Evolutionary conservation across 2,888 invertebrate genomes (phyloP).

Genomic region (Dascillus cervinus): DNA sequence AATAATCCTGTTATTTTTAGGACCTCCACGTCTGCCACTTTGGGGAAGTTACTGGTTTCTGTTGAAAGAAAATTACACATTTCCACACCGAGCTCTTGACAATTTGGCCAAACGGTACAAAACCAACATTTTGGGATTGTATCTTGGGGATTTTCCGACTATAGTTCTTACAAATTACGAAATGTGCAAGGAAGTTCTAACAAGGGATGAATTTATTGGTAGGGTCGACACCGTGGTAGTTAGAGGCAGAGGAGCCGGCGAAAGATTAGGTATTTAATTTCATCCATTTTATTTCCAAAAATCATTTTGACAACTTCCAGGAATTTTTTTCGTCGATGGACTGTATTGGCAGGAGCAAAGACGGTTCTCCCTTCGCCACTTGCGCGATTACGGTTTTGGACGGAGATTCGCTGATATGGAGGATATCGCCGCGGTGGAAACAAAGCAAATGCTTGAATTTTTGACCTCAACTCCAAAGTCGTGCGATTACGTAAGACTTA

Average conservation of each 20-base stretch:
- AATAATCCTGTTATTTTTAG: constrained; percentile 35
- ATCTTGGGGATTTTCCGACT: constrained; percentile 45
- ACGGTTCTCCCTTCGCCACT: constrained; percentile 55
- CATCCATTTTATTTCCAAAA: too few species aligned
- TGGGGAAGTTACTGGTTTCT: constrained; percentile 56
- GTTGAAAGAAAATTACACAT: constrained; percentile 45
- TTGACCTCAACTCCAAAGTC: constrained; percentile 44
- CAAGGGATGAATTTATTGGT: constrained; percentile 56
- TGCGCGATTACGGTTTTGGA: constrained; percentile 64
- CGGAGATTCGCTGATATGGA: constrained; percentile 52
- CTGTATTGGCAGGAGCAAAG: constrained; percentile 58
- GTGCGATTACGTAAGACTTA: constrained; percentile 36
- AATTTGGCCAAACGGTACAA: constrained; percentile 50
- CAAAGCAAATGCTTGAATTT: constrained; percentile 41
- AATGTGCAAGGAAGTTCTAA: constrained; percentile 50
- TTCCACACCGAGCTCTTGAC: constrained; percentile 46
- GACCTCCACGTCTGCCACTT: constrained; percentile 54
- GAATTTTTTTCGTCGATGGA: constrained; percentile 62
- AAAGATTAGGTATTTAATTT: constrained; percentile 41
- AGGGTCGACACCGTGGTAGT: constrained; percentile 46
- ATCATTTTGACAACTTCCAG: too few species aligned
- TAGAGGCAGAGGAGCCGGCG: constrained; percentile 48
- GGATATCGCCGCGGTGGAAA: constrained; percentile 41
- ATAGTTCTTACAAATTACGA: constrained; percentile 49
- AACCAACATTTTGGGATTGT: constrained; percentile 52